A percentile compares a stretch with the other conserved stretches of the same genome.
phyloP scores from a whole-genome alignment of 2,113 vertebrate genomes.

The Struthio camelus region DNA sequence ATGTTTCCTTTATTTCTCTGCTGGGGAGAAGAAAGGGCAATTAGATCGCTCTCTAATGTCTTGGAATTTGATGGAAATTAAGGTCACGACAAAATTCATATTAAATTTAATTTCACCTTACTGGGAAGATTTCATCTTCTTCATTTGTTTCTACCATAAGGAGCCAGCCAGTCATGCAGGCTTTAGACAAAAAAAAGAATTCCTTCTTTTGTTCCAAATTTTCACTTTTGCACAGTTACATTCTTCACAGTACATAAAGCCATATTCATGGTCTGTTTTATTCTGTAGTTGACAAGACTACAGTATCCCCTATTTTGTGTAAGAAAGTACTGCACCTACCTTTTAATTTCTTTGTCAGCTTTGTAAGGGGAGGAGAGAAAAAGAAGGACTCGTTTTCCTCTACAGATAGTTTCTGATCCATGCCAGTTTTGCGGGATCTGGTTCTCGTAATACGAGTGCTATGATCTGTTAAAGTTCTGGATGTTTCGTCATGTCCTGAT shows the following conservation, averaged over 20 bases:
- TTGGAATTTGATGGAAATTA: not conserved
- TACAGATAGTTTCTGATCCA: conserved; percentile 15
- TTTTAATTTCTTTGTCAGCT: conserved; percentile 78
- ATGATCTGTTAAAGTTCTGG: not conserved
- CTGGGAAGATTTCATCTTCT: not conserved
- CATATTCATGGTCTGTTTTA: not conserved
- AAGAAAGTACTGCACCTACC: conserved; percentile 70
- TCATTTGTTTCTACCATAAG: not conserved
- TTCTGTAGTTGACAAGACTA: not conserved
- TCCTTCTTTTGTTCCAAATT: not conserved
- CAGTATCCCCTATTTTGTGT: not conserved
- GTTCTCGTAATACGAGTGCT: conserved; percentile 57
- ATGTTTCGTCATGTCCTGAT: not conserved
- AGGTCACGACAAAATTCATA: not conserved
- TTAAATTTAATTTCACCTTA: not conserved
- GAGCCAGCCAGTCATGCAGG: not conserved
- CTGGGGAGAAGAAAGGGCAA: fast-evolving
- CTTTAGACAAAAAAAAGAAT: not conserved
- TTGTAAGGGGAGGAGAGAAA: conserved; percentile 80
- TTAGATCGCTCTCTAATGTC: not conserved
- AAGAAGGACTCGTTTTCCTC: conserved; percentile 71
- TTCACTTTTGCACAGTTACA: not conserved
- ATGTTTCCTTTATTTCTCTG: not conserved
- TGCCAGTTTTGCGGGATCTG: conserved; percentile 47
- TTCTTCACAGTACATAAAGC: not conserved